Evolutionary conservation across 1,140 invertebrate species (phyloP).

Genomic region (Aphaenogaster rudis): DNA sequence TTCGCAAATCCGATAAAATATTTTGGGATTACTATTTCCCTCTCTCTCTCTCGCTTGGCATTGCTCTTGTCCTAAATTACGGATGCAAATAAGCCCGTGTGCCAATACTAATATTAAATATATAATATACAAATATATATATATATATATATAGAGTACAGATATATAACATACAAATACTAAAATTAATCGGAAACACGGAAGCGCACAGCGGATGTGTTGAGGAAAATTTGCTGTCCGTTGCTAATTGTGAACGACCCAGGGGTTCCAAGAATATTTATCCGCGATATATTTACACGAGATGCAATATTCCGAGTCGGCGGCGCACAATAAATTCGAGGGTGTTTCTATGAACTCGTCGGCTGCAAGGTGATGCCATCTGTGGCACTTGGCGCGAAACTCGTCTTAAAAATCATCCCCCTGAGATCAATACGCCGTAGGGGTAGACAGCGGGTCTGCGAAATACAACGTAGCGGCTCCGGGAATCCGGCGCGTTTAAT

Average conservation of each 20-base stretch:
- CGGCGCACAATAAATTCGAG: slow-evolving; percentile 30
- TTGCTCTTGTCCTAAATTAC: not conserved
- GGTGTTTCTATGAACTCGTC: not conserved
- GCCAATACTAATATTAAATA: not conserved
- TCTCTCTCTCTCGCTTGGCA: not conserved
- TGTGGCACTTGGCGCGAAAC: slow-evolving; percentile 74
- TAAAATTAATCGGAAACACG: not conserved
- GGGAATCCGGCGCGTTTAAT: slow-evolving; percentile 29
- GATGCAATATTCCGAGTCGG: not conserved
- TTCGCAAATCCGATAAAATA: not conserved
- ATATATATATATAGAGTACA: not conserved
- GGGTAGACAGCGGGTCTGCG: slow-evolving; percentile 67
- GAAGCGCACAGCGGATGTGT: not conserved
- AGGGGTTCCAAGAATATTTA: not conserved
- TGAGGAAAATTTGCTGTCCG: not conserved
- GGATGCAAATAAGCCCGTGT: not conserved
- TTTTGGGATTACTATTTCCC: not conserved
- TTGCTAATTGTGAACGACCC: not conserved
- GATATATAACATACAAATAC: not conserved
- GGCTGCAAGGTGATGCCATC: slow-evolving; percentile 77
- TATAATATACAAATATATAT: not conserved
- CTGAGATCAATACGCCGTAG: slow-evolving; percentile 79
- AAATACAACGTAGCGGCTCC: slow-evolving; percentile 34
- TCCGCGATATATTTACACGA: not conserved
- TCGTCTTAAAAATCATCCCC: slow-evolving; percentile 82